Base-by-base conservation (phyloP, 2,797 vertebrate species). In the Anguilla anguilla region DNA sequence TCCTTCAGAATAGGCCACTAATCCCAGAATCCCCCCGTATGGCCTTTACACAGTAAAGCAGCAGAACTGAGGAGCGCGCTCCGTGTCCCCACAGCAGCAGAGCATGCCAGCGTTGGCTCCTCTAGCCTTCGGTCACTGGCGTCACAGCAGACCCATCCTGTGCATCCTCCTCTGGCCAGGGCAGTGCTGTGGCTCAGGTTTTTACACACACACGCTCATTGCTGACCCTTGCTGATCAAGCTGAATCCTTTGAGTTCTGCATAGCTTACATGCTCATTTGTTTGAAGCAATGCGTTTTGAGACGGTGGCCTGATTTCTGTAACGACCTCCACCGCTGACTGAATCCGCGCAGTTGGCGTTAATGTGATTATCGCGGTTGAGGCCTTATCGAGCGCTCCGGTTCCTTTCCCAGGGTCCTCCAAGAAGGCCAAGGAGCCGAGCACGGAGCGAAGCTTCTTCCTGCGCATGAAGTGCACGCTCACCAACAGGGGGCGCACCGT, bases 401-500 rank as follows among this genome's bases (percentile, higher is more conserved):
- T 93, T 86, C 51, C 89, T 93, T 89, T 85, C 90, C 91, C 93
- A 99, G 98, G 97, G 91, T 95, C 94, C 86, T 94, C 96, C 91
- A 99, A 98, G 96, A 99, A 98, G 93, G 93, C 94, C 86, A 99
- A 97, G 92, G 98, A 99, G 85, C 94, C 96, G 90, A 98, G 96
- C 91, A 97, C 97, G 57, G 97, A 98, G 87, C 95, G 98, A 90
- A 98, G 95, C 94, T 98, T 99, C 94, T 98, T 99, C 92, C 96
- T 99, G 89, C 95, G 99, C 92, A 99, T 99, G 99, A 99, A 99
- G 91, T 99, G 99, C 91, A 99, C 99, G 0, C 95, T 99, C 87
- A 99, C 98, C 51, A 99, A 97, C 94, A 95, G 98, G 84, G 98
- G 98, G 84, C 97, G 98, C 93, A 99, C 98, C 7, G 98, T 99